Conservation (phyloP, 2,888 invertebrate species). For the Merodon equestris region DNA sequence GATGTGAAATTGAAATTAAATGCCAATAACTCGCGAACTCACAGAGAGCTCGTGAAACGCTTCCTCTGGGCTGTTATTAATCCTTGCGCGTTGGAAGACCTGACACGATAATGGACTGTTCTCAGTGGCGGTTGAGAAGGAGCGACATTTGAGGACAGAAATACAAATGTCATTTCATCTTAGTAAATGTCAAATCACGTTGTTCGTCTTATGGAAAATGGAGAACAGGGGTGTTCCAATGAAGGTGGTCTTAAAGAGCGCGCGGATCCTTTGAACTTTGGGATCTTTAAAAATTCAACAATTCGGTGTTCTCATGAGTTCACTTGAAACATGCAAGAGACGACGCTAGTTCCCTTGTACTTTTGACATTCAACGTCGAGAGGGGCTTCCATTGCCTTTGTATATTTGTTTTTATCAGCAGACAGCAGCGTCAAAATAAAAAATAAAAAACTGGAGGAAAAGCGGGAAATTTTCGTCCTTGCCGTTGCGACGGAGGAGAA, state of each 20-base stretch:
- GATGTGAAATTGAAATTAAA: slow-evolving; percentile 45
- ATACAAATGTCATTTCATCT: slow-evolving; percentile 22
- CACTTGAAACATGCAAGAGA: neutral
- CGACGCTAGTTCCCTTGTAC: neutral
- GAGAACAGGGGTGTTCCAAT: neutral
- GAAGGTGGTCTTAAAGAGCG: neutral
- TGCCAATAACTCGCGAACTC: slow-evolving; percentile 16
- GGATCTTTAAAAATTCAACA: slow-evolving; percentile 37
- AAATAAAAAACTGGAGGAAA: too few relatives aligned
- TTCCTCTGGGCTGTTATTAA: too few relatives aligned
- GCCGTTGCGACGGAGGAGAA: too few relatives aligned
- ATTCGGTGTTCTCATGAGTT: slow-evolving; percentile 28
- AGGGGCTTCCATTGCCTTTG: neutral
- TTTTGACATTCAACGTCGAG: neutral
- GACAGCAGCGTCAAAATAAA: too few relatives aligned
- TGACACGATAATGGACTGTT: neutral
- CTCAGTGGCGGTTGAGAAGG: neutral
- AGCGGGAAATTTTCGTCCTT: too few relatives aligned
- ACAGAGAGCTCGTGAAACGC: neutral
- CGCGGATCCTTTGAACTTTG: slow-evolving; percentile 7
- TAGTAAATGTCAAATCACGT: slow-evolving; percentile 32
- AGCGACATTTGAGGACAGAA: slow-evolving; percentile 16
- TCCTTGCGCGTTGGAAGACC: too few relatives aligned
- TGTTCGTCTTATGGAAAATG: neutral
- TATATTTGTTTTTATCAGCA: slow-evolving; percentile 35